phyloP scores from a whole-genome alignment of 1,140 invertebrate species.

The Steinernema khuongi region DNA sequence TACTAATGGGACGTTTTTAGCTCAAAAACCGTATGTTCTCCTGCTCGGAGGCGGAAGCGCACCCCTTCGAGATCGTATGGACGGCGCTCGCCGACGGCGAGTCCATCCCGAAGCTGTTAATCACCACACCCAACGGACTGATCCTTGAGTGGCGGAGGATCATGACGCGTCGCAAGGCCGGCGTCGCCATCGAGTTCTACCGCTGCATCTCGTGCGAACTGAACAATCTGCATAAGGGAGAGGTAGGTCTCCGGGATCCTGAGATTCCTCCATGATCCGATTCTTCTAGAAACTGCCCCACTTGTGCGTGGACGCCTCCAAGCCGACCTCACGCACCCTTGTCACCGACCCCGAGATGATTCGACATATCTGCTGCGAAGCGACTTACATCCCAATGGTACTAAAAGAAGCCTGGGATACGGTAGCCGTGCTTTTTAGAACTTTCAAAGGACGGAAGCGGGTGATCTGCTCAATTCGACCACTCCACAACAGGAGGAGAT shows the following conservation, averaged over 20 bases:
- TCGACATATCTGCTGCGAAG: neutral
- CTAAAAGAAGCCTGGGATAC: too few species aligned
- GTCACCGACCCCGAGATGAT: neutral
- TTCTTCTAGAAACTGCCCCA: neutral
- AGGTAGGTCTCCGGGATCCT: neutral
- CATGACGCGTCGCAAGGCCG: neutral
- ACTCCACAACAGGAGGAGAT: too few species aligned
- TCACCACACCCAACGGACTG: neutral
- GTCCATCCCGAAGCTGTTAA: neutral
- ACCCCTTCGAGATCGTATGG: neutral
- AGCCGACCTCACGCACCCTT: neutral
- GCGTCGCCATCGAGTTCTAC: neutral
- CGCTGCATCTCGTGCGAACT: neutral
- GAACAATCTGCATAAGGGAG: neutral
- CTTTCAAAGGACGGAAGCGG: too few species aligned
- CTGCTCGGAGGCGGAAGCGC: neutral
- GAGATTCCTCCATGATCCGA: neutral
- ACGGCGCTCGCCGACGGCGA: neutral
- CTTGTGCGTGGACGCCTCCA: neutral
- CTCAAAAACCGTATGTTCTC: neutral
- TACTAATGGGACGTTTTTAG: neutral
- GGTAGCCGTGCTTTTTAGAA: too few species aligned
- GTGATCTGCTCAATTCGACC: too few species aligned
- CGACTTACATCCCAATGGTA: neutral
- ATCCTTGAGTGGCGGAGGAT: neutral